Conservation (phyloP, 2,888 invertebrate species). For the Ichneumon xanthorius region DNA sequence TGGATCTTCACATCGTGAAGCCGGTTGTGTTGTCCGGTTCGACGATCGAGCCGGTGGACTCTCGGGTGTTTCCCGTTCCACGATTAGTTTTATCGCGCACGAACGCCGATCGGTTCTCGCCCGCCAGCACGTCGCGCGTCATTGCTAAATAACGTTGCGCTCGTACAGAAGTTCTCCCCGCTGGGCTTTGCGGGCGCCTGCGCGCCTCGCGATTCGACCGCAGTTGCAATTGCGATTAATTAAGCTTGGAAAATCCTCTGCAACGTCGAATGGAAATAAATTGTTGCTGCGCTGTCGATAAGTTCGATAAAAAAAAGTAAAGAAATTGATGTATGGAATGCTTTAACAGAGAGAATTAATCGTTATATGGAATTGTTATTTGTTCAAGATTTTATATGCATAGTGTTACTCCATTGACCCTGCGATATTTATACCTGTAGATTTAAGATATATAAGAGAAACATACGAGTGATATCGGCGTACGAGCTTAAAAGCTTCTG, state of each 20-base stretch:
- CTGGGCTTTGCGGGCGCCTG: constrained; percentile 16
- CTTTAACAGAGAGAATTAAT: too few species aligned
- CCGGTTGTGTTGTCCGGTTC: constrained; percentile 16
- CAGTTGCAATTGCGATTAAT: background rate
- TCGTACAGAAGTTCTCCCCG: background rate
- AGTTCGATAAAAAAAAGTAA: background rate
- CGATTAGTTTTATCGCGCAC: constrained; percentile 61
- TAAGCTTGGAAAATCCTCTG: background rate
- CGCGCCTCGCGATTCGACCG: background rate
- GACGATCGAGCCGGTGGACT: constrained; percentile 9
- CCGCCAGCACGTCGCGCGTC: constrained; percentile 72
- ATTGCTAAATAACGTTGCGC: constrained; percentile 65
- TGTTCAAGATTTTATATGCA: too few species aligned
- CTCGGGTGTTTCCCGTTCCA: background rate
- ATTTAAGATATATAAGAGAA: too few species aligned
- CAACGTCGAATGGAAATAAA: background rate
- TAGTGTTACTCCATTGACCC: too few species aligned
- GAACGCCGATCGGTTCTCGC: constrained; percentile 67
- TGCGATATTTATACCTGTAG: too few species aligned
- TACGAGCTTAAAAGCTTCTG: too few species aligned
- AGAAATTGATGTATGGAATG: too few species aligned
- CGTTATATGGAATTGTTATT: too few species aligned
- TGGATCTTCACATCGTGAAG: constrained; percentile 64
- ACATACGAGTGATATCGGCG: too few species aligned
- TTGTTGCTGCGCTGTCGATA: background rate